Evolutionary conservation across 2,888 invertebrate species (phyloP), one percentile per base, ranked within the genome.

Genomic region (Aricia artaxerxes): DNA sequence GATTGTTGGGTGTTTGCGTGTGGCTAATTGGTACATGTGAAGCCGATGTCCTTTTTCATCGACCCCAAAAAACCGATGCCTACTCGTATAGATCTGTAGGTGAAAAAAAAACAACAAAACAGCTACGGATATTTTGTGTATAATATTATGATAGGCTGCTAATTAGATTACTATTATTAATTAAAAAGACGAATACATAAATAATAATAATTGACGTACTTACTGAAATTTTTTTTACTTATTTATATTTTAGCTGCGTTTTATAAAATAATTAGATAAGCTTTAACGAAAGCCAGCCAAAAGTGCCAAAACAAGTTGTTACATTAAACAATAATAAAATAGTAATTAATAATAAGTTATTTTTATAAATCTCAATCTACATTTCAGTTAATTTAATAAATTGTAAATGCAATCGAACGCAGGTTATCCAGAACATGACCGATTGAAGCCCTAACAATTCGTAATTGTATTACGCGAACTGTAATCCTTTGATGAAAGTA

Each of bases 1-100:
- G 80, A 84, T 82, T 84, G 82, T 83, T 83, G 81, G 82, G 82
- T 83, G 82, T 82, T 89, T 83, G 86, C 86, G 85, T 87, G 87
- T 83, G 78, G 79, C 82, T 88, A 87, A 88, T 87, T 88, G 85
- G 83, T 69, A 82, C 81, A 81, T 81, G 81, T 79, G 69, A 79
- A 84, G 84, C 84, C 84, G 84, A 85, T 85, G 82, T 82, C 83
- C 81, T 79, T 83, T 82, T 85, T 84, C 84, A 83, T 80, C 80
- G 85, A 80, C 78, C 35, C 13, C 35, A 38, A 69, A 69, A 69
- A 69, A 13, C 13, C 35, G 38, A 69, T 69, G 35, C 69, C 69
- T 69, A 38, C 24, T 7, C 57, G 57, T 16, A 16, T 57, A 24
- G 24, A 35, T 35, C 16, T 57, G 16, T 16, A 16, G 13, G 57